These are phyloP conservation scores for Acrocephalus kingi DNA, from an alignment of 2,113 vertebrate genomes.

Conservation along the genomic window DNA sequence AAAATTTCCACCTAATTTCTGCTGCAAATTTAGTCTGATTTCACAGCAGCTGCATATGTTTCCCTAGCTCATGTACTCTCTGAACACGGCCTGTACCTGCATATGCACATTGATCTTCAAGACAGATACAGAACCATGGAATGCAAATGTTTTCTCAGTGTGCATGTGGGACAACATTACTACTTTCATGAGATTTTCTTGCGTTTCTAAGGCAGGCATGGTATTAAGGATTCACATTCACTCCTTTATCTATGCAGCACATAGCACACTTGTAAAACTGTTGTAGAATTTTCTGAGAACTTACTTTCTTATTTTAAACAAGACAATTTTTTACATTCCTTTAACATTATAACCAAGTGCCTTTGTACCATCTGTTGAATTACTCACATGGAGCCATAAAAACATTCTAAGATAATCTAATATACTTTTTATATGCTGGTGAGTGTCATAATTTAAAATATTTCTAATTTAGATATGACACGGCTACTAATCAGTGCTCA, in stretches of 20 bases:
- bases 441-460: background rate
- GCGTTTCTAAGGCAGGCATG: background rate
- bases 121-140: background rate
- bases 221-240: background rate
- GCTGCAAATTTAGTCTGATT: background rate
- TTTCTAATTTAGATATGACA: background rate
- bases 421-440: background rate
- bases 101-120: background rate
- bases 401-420: constrained; percentile 34
- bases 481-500: background rate
- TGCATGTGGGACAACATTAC: background rate
- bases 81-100: background rate
- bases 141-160: background rate
- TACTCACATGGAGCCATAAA: constrained; percentile 35
- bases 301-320: constrained; percentile 19
- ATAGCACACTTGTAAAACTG: background rate
- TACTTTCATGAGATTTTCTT: background rate
- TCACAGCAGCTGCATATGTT: constrained; percentile 27
- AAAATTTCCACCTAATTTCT: constrained; percentile 45
- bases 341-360: background rate
- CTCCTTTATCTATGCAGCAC: background rate
- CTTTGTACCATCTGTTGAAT: constrained; percentile 42
- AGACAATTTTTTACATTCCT: constrained; percentile 8
- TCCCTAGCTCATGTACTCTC: background rate
- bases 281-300: background rate